Conservation (phyloP, 2,888 invertebrate genomes). For the Euplagia quadripunctaria region DNA sequence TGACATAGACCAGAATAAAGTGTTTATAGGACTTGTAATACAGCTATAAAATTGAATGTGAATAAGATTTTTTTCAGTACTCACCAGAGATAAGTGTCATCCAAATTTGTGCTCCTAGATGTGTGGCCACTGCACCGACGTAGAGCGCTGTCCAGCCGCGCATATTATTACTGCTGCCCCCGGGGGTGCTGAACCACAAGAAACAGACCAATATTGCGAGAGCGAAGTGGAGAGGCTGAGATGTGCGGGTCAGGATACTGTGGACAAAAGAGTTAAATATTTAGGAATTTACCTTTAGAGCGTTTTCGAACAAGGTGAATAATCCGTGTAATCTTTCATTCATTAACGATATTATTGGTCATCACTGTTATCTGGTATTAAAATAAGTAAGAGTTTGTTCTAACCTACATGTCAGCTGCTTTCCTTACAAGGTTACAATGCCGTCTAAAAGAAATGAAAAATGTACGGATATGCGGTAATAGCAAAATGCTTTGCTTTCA, state of each 20-base stretch:
- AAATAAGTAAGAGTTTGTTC: not conserved
- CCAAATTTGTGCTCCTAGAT: slow-evolving; percentile 96
- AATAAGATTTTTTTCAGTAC: slow-evolving; percentile 30
- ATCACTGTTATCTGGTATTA: too few relatives aligned
- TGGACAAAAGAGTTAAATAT: slow-evolving; percentile 55
- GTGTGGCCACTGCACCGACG: slow-evolving; percentile 92
- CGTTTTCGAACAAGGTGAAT: too few relatives aligned
- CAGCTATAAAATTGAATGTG: not conserved
- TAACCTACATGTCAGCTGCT: not conserved
- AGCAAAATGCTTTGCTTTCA: not conserved
- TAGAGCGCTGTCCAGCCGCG: slow-evolving; percentile 89
- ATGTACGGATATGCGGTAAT: not conserved
- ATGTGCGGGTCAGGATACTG: slow-evolving; percentile 91
- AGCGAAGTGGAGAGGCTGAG: slow-evolving; percentile 92
- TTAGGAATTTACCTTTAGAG: not conserved
- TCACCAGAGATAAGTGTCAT: slow-evolving; percentile 96
- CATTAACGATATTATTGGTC: too few relatives aligned
- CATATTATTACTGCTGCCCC: slow-evolving; percentile 62
- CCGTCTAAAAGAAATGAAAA: not conserved
- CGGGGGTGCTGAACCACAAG: slow-evolving; percentile 72
- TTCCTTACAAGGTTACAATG: not conserved
- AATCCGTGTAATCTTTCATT: too few relatives aligned
- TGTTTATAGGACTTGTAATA: too few relatives aligned
- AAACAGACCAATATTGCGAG: slow-evolving; percentile 87
- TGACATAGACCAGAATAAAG: too few relatives aligned